Conservation (phyloP, 2,113 vertebrate species). For the Lophura nycthemera region DNA sequence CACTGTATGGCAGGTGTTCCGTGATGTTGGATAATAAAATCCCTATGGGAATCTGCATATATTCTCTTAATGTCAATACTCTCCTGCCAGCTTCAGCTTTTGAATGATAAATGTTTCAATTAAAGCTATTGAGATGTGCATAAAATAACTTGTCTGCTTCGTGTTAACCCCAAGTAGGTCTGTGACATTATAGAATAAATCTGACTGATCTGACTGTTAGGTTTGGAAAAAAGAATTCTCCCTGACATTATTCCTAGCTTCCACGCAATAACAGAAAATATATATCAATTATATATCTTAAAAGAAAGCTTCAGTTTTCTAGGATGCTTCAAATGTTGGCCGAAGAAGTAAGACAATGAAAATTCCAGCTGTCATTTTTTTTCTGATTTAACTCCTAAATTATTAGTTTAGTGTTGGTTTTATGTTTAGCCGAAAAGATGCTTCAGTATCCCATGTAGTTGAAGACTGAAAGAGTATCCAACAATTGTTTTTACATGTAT, state of each 20-base stretch:
- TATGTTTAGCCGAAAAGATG: not conserved
- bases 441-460: not conserved
- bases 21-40: constrained; percentile 54
- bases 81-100: constrained; percentile 51
- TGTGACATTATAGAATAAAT: constrained; percentile 6
- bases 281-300: not conserved
- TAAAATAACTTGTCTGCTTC: constrained; percentile 38
- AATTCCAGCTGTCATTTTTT: not conserved
- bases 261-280: not conserved
- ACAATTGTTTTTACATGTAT: not conserved
- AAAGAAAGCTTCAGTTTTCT: not conserved
- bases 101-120: constrained; percentile 65
- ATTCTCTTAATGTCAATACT: constrained; percentile 25
- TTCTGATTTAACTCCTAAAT: not conserved
- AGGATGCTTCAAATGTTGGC: not conserved
- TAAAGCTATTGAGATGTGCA: constrained; percentile 52
- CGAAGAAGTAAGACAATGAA: not conserved
- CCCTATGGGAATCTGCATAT: constrained; percentile 2
- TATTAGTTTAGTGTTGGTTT: not conserved
- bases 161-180: constrained; percentile 22
- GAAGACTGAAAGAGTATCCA: not conserved
- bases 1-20: constrained; percentile 28
- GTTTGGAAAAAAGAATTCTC: no score
- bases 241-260: not conserved
- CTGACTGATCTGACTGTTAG: not conserved